These are phyloP conservation scores for Percina caprodes DNA, from an alignment of 2,113 vertebrate genomes.

Conservation along the genomic window DNA sequence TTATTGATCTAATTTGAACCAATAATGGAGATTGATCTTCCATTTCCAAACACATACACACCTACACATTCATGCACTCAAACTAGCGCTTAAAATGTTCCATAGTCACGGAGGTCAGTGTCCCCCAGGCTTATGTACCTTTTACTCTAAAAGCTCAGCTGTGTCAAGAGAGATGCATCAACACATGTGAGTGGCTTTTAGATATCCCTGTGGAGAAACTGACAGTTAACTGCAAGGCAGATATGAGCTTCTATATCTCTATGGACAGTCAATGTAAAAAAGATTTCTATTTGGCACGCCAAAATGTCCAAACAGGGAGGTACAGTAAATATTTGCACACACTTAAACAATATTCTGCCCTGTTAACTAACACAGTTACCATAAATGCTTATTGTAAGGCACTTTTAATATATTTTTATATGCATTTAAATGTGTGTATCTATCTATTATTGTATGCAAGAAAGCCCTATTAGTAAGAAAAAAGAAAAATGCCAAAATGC, in stretches of 20 bases:
- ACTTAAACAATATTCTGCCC: background rate
- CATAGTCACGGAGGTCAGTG: conserved; percentile 66
- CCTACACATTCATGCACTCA: conserved; percentile 48
- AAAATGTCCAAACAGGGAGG: conserved; percentile 16
- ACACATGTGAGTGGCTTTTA: conserved; percentile 78
- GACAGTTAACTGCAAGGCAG: conserved; percentile 65
- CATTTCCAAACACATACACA: conserved; percentile 7
- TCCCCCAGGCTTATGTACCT: conserved; percentile 66
- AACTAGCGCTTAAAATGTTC: conserved; percentile 57
- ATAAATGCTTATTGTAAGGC: background rate
- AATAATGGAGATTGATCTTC: conserved; percentile 62
- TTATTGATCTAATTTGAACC: conserved; percentile 60
- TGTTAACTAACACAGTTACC: background rate
- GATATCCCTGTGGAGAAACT: conserved; percentile 68
- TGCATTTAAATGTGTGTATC: background rate
- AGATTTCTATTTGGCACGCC: conserved; percentile 1
- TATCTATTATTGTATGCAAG: background rate
- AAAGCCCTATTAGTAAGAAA: background rate
- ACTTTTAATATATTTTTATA: background rate
- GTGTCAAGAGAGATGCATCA: conserved; percentile 58
- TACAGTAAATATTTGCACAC: background rate
- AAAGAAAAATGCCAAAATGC: background rate
- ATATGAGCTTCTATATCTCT: conserved; percentile 54
- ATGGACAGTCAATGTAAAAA: conserved; percentile 38
- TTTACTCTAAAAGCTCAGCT: conserved; percentile 77